Evolutionary conservation across 2,888 invertebrate species (phyloP).

Genomic region (Steinernema scapterisci): DNA sequence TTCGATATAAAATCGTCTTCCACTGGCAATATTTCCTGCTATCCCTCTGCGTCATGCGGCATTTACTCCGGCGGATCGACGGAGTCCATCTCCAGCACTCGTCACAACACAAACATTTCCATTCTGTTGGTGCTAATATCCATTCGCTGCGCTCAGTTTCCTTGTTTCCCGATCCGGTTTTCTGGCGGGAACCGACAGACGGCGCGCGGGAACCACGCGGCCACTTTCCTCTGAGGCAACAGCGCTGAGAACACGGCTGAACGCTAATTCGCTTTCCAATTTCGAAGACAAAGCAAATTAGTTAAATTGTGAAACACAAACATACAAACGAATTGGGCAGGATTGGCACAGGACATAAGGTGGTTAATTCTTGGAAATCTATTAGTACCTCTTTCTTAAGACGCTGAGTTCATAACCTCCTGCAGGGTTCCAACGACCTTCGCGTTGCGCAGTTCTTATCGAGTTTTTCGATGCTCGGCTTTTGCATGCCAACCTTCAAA

Average conservation of each 20-base stretch:
- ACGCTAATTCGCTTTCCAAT: not conserved
- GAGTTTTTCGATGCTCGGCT: too few species aligned
- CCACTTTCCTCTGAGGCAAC: not conserved
- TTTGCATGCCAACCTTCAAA: too few species aligned
- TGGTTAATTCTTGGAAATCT: too few species aligned
- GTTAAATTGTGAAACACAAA: not conserved
- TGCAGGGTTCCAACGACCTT: too few species aligned
- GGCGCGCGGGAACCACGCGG: constrained; percentile 11
- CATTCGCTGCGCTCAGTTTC: not conserved
- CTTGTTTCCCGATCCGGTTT: constrained; percentile 4
- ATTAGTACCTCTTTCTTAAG: too few species aligned
- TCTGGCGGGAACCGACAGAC: not conserved
- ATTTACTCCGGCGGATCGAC: not conserved
- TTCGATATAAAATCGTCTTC: not conserved
- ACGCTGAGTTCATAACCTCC: too few species aligned
- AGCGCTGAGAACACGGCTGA: not conserved
- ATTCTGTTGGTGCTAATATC: not conserved
- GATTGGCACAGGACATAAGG: too few species aligned
- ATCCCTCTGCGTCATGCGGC: not conserved
- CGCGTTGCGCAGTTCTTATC: too few species aligned
- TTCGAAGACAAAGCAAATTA: too few species aligned
- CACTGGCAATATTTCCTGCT: not conserved
- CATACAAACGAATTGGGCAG: not conserved
- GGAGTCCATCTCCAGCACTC: not conserved
- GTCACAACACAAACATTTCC: constrained; percentile 20